phyloP scores from a whole-genome alignment of 1,140 invertebrate species.

The Drosophila sucinea region DNA sequence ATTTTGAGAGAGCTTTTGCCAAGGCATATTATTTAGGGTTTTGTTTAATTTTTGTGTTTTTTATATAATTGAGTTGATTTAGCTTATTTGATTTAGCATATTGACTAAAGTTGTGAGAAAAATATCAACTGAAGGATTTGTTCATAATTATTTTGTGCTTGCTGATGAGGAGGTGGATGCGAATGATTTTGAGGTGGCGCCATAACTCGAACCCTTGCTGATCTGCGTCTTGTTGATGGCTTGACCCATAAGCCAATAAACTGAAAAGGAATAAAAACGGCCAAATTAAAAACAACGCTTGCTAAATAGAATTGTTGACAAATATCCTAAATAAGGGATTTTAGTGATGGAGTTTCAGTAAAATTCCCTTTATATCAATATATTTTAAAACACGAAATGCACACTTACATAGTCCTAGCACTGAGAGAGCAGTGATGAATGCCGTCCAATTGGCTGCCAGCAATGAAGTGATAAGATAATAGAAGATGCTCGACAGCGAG shows the following conservation, averaged over 20 bases:
- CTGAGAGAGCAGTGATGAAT: slow-evolving; percentile 87
- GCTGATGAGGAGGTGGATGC: slow-evolving; percentile 22
- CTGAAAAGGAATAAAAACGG: slow-evolving; percentile 84
- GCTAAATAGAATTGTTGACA: too few relatives aligned
- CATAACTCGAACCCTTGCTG: slow-evolving; percentile 91
- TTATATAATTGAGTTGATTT: slow-evolving; percentile 64
- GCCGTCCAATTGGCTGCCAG: slow-evolving; percentile 89
- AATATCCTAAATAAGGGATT: too few relatives aligned
- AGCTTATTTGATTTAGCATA: slow-evolving; percentile 44
- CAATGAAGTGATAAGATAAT: slow-evolving; percentile 88
- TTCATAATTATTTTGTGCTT: slow-evolving; percentile 68
- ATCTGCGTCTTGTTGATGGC: slow-evolving; percentile 93
- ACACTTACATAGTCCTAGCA: slow-evolving; percentile 89
- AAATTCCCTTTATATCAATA: too few relatives aligned
- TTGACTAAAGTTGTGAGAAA: slow-evolving; percentile 59
- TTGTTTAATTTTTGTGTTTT: slow-evolving; percentile 20
- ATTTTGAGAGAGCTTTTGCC: slow-evolving; percentile 30
- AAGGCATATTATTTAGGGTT: slow-evolving; percentile 14
- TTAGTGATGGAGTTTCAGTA: too few relatives aligned
- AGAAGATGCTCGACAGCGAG: slow-evolving; percentile 88
- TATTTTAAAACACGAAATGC: background rate
- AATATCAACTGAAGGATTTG: slow-evolving; percentile 31
- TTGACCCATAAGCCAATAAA: slow-evolving; percentile 90
- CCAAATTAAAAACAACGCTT: background rate
- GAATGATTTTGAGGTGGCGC: slow-evolving; percentile 78